Conservation (phyloP, 2,113 vertebrate species). For the Stigmatopora argus region DNA sequence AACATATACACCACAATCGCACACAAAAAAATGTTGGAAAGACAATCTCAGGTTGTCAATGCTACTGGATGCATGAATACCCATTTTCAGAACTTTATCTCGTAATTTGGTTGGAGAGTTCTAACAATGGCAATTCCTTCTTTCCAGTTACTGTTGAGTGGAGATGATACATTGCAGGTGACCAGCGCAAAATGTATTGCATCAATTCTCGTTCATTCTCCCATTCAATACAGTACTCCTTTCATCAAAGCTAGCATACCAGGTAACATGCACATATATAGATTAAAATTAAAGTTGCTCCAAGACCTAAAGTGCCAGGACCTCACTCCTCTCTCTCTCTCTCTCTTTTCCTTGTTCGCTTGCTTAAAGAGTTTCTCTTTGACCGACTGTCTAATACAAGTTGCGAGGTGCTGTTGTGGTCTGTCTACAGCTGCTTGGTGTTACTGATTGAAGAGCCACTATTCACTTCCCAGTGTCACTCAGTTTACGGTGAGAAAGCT, state of each 20-base stretch:
- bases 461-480: constrained; percentile 92
- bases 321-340: background rate
- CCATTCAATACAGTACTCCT: constrained; percentile 72
- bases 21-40: background rate
- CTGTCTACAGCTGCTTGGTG: constrained; percentile 81
- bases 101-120: background rate
- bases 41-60: background rate
- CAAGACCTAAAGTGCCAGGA: too few species aligned
- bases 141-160: constrained; percentile 81
- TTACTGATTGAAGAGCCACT: constrained; percentile 81
- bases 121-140: background rate
- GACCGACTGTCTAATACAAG: constrained; percentile 59
- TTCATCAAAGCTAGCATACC: constrained; percentile 88
- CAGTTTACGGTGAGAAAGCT: constrained; percentile 83
- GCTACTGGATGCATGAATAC: too few species aligned
- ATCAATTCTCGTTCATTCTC: constrained; percentile 79
- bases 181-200: constrained; percentile 82
- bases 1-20: background rate
- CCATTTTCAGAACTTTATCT: background rate
- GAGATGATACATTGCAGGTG: constrained; percentile 83
- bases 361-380: constrained; percentile 62
- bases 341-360: constrained; percentile 2
- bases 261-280: constrained; percentile 64
- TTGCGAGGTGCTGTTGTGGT: constrained; percentile 82
- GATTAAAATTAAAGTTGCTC: background rate